Conservation (phyloP, 2,888 invertebrate genomes). For the Dicycla oo region DNA sequence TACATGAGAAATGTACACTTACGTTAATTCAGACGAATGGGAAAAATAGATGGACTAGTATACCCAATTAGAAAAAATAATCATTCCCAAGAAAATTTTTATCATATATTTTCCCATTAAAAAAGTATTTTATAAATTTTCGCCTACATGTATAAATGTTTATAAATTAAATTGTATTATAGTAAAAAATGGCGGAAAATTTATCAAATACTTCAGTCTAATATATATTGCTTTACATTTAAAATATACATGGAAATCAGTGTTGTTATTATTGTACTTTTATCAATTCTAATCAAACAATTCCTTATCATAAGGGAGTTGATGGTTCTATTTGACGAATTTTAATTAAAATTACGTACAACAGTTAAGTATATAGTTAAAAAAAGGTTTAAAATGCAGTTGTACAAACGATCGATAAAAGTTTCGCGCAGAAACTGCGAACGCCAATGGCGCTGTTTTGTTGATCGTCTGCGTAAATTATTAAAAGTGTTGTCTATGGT, state of each 20-base stretch:
- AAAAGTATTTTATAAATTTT: slow-evolving; percentile 87
- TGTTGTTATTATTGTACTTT: slow-evolving; percentile 79
- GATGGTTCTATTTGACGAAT: slow-evolving; percentile 75
- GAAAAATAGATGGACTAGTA: slow-evolving; percentile 87
- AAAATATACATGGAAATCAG: slow-evolving; percentile 85
- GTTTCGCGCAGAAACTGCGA: not conserved
- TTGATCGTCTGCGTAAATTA: not conserved
- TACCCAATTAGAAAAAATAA: slow-evolving; percentile 89
- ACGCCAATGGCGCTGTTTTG: not conserved
- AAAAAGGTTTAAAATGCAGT: slow-evolving; percentile 33
- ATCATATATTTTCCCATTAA: slow-evolving; percentile 71
- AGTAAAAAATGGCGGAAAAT: slow-evolving; percentile 81
- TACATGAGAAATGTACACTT: slow-evolving; percentile 86
- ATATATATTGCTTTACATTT: slow-evolving; percentile 88
- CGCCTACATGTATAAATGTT: slow-evolving; percentile 79
- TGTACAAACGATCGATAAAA: slow-evolving; percentile 7
- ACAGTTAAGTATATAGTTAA: slow-evolving; percentile 34
- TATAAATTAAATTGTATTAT: slow-evolving; percentile 78
- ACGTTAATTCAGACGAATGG: slow-evolving; percentile 81
- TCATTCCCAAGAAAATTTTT: slow-evolving; percentile 75
- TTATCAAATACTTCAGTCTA: slow-evolving; percentile 88
- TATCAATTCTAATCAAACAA: slow-evolving; percentile 82
- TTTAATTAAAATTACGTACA: slow-evolving; percentile 71
- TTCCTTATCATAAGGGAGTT: slow-evolving; percentile 77
- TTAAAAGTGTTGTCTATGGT: slow-evolving; percentile 28